Conservation (phyloP, 1,140 invertebrate genomes). For the Drosophila sp. region DNA sequence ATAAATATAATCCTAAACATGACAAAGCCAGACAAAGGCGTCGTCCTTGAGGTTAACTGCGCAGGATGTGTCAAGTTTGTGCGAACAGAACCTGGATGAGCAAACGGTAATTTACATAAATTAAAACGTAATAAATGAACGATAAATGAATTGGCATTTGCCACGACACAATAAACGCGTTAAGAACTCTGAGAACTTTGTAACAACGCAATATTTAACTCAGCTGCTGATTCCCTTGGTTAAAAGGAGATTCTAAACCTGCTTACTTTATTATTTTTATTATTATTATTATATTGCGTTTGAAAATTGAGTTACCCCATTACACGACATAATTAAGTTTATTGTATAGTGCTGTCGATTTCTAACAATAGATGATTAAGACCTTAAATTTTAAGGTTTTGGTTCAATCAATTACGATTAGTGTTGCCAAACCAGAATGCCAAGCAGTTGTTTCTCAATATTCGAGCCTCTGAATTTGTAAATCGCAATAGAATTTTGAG, state of each 20-base stretch:
- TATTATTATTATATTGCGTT: slow-evolving; percentile 11
- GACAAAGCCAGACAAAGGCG: background rate
- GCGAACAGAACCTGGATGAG: slow-evolving; percentile 14
- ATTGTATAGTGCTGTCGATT: slow-evolving; percentile 2
- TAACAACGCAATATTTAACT: slow-evolving; percentile 10
- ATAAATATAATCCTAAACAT: background rate
- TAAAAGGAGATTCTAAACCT: slow-evolving; percentile 4
- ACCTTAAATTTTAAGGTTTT: background rate
- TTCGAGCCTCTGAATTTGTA: too few relatives aligned
- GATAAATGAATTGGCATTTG: slow-evolving; percentile 61
- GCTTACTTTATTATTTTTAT: background rate
- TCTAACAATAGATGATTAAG: background rate
- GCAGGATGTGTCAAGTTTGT: slow-evolving; percentile 41
- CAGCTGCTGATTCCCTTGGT: background rate
- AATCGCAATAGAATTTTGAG: too few relatives aligned
- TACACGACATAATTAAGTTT: slow-evolving; percentile 10
- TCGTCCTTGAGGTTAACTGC: slow-evolving; percentile 8
- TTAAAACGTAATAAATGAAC: slow-evolving; percentile 63
- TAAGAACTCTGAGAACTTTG: background rate
- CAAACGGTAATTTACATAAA: slow-evolving; percentile 62
- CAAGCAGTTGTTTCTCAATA: too few relatives aligned
- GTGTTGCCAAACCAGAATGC: too few relatives aligned
- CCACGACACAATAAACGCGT: slow-evolving; percentile 19
- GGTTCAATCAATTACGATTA: background rate
- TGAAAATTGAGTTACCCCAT: slow-evolving; percentile 8